A percentile compares a stretch with the other conserved stretches of the same genome.
These are phyloP conservation scores for Cynopterus sphinx DNA, from an alignment of 2,797 vertebrate genomes.

Conservation along the genomic window DNA sequence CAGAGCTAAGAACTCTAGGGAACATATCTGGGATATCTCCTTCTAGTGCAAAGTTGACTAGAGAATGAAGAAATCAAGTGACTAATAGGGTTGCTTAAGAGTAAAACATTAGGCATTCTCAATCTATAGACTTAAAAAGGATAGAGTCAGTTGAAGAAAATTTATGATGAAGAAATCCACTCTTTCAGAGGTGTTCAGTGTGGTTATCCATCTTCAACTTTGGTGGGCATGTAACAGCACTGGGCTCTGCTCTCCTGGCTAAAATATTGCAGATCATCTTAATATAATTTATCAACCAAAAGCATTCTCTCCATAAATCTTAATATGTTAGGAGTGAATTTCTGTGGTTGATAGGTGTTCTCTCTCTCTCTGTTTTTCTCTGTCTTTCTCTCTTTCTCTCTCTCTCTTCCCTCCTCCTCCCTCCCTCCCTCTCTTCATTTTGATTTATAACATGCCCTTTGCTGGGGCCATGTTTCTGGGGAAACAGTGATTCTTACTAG, in stretches of 20 bases:
- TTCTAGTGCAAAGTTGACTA: constrained; percentile 18
- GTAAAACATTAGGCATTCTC: not conserved
- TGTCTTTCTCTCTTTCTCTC: no score
- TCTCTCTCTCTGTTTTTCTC: not conserved
- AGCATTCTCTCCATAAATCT: constrained; percentile 25
- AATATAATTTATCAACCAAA: constrained; percentile 15
- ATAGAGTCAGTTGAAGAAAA: not conserved
- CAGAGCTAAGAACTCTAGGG: not conserved
- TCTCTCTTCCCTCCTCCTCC: not conserved
- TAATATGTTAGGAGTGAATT: constrained; percentile 29
- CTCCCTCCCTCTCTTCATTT: not conserved
- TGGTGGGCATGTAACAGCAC: not conserved
- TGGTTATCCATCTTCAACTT: not conserved
- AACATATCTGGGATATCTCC: constrained; percentile 3
- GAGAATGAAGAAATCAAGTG: constrained; percentile 42
- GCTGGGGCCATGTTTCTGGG: not conserved
- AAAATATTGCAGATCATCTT: constrained; percentile 36
- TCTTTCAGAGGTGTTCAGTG: not conserved
- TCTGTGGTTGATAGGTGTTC: not conserved
- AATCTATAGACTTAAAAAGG: not conserved
- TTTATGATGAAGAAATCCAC: not conserved
- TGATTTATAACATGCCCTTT: not conserved
- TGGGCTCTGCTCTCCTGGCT: not conserved
- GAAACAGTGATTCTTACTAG: not conserved
- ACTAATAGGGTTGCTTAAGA: not conserved